Evolutionary conservation across 92 coral and sea anemone genomes (phyloP).

Genomic region (Paragorgia papillata): DNA sequence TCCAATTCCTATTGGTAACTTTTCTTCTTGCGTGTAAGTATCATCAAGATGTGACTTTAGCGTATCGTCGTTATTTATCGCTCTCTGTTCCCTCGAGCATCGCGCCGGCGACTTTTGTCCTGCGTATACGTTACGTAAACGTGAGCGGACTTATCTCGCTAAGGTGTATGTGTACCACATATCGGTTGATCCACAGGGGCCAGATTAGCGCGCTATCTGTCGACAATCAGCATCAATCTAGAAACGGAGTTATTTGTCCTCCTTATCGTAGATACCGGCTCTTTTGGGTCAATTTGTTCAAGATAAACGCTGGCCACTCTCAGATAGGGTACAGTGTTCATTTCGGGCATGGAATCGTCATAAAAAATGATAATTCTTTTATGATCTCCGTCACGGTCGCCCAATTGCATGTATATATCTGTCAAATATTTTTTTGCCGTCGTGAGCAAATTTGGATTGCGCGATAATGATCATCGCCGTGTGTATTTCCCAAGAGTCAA

Average conservation of each 20-base stretch:
- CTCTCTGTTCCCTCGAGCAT: no score
- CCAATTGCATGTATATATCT: background rate
- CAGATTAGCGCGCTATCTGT: constrained; percentile 49
- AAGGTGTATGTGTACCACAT: constrained; percentile 9
- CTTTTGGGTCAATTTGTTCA: background rate
- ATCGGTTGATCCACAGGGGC: constrained; percentile 37
- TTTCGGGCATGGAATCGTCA: background rate
- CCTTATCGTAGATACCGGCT: constrained; percentile 17
- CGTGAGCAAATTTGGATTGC: constrained; percentile 16
- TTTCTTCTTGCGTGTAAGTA: constrained; percentile 25
- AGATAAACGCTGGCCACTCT: constrained; percentile 1
- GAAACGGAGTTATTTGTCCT: constrained; percentile 20
- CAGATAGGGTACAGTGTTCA: background rate
- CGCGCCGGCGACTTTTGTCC: no score
- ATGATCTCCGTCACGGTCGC: background rate
- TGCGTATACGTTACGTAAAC: background rate
- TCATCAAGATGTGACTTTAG: background rate
- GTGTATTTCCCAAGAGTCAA: background rate
- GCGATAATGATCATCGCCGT: background rate
- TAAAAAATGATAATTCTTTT: background rate
- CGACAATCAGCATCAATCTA: constrained; percentile 40
- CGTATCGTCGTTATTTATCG: no score
- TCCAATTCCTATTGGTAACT: background rate
- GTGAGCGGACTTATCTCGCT: background rate
- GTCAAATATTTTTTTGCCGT: constrained; percentile 22